Base-by-base conservation (phyloP, 2,888 invertebrate species). In the Eumerus sabulonum region DNA sequence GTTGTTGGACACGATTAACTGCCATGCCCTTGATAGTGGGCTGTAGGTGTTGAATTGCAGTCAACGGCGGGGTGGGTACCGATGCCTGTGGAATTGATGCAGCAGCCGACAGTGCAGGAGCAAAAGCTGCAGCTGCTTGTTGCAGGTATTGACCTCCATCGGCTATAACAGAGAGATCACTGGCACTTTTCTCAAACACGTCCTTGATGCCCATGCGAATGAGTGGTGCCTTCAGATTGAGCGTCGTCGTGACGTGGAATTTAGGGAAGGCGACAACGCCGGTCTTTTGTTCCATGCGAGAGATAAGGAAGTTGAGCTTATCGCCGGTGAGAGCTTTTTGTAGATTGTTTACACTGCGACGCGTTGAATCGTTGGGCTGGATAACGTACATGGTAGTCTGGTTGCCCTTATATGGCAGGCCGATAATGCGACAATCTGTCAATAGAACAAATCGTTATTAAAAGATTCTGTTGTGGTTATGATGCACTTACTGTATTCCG, bases 131-230 rank as follows among this genome's bases (percentile, higher is more conserved):
- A 18, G 47, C 14, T 12, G 45, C n/a, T 12, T 27, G 19, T 16
- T 19, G 16, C 1, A 13, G 4, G 5, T 38, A 35, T 42, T 38
- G 16, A 9, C 19, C 62, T 1, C 48, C 79, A 14, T 74, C 59
- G 44, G 92, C 91, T 9, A 95, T 90, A 9, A 94, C 86, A 0
- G 93, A 93, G 54, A 96, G 91, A 87, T 95, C 94, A 0, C 94
- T 93, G 57, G 88, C 85, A 0, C 82, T 82, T 0, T 91, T 90
- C 71, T 90, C 86, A 85, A 96, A 96, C 73, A 96, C 88, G 0
- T 93, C 90, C 1, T 86, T 85, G 0, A 94, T 85, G 0, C 94
- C 94, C 67, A 95, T 85, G 1, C 86, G 85, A 79, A 91, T 86
- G 2, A 95, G 87, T 0, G 91, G 84, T 0, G 88, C 79, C 68